phyloP scores from a whole-genome alignment of 2,888 invertebrate genomes.

The Steinernema scapterisci region DNA sequence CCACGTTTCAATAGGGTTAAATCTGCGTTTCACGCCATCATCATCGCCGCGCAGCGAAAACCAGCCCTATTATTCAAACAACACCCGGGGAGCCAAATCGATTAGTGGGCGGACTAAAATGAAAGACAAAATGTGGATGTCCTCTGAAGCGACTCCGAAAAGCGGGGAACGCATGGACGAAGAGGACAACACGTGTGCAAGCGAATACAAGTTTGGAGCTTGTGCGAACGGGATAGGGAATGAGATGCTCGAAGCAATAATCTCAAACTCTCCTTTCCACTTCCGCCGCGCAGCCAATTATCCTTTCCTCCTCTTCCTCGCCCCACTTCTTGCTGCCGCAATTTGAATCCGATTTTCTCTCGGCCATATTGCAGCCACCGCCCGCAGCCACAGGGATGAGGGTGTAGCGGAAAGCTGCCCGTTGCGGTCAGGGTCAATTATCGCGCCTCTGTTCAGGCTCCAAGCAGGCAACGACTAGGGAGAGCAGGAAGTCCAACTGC shows the following conservation, averaged over 20 bases:
- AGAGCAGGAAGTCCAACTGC: no score
- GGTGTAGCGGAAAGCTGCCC: no score
- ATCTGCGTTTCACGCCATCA: neutral
- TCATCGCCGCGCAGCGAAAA: conserved; percentile 11
- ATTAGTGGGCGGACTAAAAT: conserved; percentile 30
- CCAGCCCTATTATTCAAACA: conserved; percentile 32
- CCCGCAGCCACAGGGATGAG: neutral
- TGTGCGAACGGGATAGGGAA: neutral
- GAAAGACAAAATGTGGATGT: conserved; percentile 7
- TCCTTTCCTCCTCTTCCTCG: neutral
- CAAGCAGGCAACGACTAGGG: no score
- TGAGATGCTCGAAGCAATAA: conserved; percentile 13
- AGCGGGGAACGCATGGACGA: neutral
- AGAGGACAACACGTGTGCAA: neutral
- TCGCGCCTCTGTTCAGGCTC: no score
- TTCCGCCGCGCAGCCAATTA: conserved; percentile 25
- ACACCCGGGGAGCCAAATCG: conserved; percentile 19
- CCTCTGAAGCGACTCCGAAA: neutral
- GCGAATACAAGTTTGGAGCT: neutral
- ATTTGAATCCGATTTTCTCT: conserved; percentile 22
- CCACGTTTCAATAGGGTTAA: no score
- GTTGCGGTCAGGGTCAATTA: no score
- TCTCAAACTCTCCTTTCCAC: conserved; percentile 3
- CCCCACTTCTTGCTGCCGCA: no score
- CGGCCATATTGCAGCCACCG: conserved; percentile 8